Base-by-base conservation (phyloP, 2,113 vertebrate species). In the Okapia johnstoni region DNA sequence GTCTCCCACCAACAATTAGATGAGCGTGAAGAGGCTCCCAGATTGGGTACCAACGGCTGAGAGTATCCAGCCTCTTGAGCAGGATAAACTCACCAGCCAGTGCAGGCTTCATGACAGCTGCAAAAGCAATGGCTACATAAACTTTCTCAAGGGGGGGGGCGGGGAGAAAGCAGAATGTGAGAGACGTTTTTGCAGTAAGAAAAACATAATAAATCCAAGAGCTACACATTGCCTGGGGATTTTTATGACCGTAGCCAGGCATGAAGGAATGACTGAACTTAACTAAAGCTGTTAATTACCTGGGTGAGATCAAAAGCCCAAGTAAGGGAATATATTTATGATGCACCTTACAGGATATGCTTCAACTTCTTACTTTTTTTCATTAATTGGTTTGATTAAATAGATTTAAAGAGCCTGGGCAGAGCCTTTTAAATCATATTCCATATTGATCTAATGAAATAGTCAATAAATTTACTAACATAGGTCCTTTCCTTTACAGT, bases 361-460 rank as follows among this genome's bases (percentile, higher is more conserved):
- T 99, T 99, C 98, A 99, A 98, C 98, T 99, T 98, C 98, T 98
- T 99, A 93, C 97, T 96, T 98, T 99, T 98, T 99, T 99, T 99
- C 99, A 99, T 99, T 99, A 99, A 99, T 99, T 99, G 99, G 98
- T 98, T 99, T 99, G 99, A 99, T 99, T 99, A 99, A 99, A 98
- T 99, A 99, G 98, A 99, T 99, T 99, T 99, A 99, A 99, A 99
- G 99, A 98, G 99, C 98, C 98, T 83, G 85, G 94, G 98, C 97
- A 99, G 98, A 98, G 97, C 94, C 98, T 98, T 98, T 98, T 99
- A 99, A 99, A 99, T 99, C 99, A 99, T 99, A 98, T 98, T 98
- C 98, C 97, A 93, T 99, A 99, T 99, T 99, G 99, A 99, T 99
- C 99, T 99, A 99, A 99, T 99, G 98, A 99, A 99, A 99, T 99